These are phyloP conservation scores for Neostethus bicornis DNA, from an alignment of 2,797 vertebrate genomes.

Conservation along the genomic window DNA sequence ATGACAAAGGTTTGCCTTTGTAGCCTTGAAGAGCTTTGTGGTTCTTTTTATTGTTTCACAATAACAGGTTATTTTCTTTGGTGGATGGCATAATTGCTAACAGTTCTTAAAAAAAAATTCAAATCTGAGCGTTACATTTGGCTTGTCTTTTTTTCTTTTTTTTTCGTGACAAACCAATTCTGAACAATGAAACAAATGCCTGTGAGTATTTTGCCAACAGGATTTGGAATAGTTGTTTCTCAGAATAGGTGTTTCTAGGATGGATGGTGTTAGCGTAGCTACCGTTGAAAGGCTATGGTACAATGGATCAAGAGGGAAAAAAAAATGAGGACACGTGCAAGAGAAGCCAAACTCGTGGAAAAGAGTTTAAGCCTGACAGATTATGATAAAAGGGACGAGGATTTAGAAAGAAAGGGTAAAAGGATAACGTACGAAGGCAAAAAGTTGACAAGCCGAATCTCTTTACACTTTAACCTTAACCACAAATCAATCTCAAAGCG, in stretches of 20 bases:
- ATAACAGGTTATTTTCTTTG: constrained; percentile 10
- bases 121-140: constrained; percentile 47
- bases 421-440: background rate
- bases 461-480: constrained; percentile 18
- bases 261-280: constrained; percentile 4
- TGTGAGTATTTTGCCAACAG: constrained; percentile 45
- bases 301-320: background rate
- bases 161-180: constrained; percentile 43
- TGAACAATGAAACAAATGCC: constrained; percentile 39
- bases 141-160: constrained; percentile 31
- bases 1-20: constrained; percentile 15
- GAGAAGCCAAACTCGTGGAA: background rate
- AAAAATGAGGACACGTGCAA: background rate
- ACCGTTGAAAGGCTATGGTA: constrained; percentile 19
- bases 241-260: constrained; percentile 28
- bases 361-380: background rate
- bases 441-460: constrained; percentile 10
- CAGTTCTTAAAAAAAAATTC: constrained; percentile 9
- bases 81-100: background rate
- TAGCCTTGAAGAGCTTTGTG: constrained; percentile 1
- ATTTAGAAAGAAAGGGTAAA: background rate
- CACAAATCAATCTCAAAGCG: constrained; percentile 19
- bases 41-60: constrained; percentile 20
- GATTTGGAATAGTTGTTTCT: constrained; percentile 32
- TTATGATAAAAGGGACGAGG: background rate